These are phyloP conservation scores for Ditula angustiorana DNA, from an alignment of 2,888 invertebrate genomes.

Conservation along the genomic window DNA sequence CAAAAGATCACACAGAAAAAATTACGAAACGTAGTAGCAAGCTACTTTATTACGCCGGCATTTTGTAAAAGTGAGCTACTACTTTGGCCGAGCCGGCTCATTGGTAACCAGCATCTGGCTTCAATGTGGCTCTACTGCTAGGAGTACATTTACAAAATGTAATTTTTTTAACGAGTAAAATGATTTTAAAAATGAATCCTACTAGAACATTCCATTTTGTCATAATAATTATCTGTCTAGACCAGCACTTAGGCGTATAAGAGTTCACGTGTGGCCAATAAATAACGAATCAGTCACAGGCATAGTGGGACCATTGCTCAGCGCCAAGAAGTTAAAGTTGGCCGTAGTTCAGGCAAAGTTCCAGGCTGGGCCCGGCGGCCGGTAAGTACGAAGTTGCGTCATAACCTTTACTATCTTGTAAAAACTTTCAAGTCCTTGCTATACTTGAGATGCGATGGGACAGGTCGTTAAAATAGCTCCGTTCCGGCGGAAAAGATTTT, in stretches of 20 bases:
- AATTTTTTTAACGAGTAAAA: neutral
- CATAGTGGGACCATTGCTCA: constrained; percentile 75
- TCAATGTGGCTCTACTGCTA: no score
- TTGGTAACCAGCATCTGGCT: no score
- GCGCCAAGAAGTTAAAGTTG: constrained; percentile 74
- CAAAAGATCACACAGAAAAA: no score
- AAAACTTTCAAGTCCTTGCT: constrained; percentile 31
- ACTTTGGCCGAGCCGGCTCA: no score
- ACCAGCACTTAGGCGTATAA: constrained; percentile 51
- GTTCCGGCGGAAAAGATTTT: constrained; percentile 1
- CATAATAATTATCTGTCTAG: constrained; percentile 47
- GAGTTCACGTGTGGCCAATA: constrained; percentile 71
- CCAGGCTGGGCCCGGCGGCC: constrained; percentile 50
- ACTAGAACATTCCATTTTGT: neutral
- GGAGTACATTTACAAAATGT: no score
- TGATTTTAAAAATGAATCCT: neutral
- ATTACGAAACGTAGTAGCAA: no score
- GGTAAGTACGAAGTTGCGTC: constrained; percentile 48
- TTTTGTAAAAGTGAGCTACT: no score
- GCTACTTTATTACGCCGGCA: no score
- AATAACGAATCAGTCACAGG: constrained; percentile 79
- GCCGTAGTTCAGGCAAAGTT: constrained; percentile 73
- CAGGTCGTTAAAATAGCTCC: constrained; percentile 31
- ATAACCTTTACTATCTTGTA: constrained; percentile 40
- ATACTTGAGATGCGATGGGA: constrained; percentile 25